phyloP scores from a whole-genome alignment of 2,888 invertebrate species.

The Tridacna gigas region DNA sequence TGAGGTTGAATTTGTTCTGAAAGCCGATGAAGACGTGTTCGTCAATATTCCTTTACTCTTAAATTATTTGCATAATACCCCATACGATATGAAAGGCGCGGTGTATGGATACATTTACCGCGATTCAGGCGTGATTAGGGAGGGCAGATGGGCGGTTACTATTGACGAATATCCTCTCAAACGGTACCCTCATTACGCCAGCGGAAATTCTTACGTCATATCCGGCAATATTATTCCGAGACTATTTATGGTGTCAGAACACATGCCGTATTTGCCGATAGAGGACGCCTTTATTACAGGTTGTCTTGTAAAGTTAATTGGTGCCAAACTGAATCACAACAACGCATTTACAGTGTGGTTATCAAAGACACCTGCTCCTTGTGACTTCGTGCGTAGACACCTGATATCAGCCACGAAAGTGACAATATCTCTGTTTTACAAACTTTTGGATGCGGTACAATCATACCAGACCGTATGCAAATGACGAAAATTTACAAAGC shows the following conservation, averaged over 20 bases:
- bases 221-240: slow-evolving; percentile 64
- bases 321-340: slow-evolving; percentile 31
- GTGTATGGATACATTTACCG: slow-evolving; percentile 63
- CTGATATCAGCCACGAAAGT: slow-evolving; percentile 46
- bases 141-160: slow-evolving; percentile 70
- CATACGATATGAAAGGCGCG: slow-evolving; percentile 51
- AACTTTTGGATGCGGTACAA: slow-evolving; percentile 39
- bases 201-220: slow-evolving; percentile 73
- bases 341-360: slow-evolving; percentile 46
- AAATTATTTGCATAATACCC: slow-evolving; percentile 30
- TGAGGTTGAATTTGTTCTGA: slow-evolving; percentile 62
- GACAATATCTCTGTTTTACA: slow-evolving; percentile 26
- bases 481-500: neutral
- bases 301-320: slow-evolving; percentile 66
- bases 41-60: slow-evolving; percentile 61
- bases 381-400: slow-evolving; percentile 31
- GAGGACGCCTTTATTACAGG: slow-evolving; percentile 79
- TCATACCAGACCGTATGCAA: neutral
- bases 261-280: slow-evolving; percentile 70
- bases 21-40: slow-evolving; percentile 69
- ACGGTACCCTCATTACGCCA: slow-evolving; percentile 69
- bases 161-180: slow-evolving; percentile 59
- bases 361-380: slow-evolving; percentile 34
- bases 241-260: slow-evolving; percentile 64
- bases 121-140: slow-evolving; percentile 56